Percentiles rank a stretch among this genome's conserved stretches.
Conservation (phyloP, 2,113 vertebrate genomes). For the Ophthalmolycus amberensis region DNA sequence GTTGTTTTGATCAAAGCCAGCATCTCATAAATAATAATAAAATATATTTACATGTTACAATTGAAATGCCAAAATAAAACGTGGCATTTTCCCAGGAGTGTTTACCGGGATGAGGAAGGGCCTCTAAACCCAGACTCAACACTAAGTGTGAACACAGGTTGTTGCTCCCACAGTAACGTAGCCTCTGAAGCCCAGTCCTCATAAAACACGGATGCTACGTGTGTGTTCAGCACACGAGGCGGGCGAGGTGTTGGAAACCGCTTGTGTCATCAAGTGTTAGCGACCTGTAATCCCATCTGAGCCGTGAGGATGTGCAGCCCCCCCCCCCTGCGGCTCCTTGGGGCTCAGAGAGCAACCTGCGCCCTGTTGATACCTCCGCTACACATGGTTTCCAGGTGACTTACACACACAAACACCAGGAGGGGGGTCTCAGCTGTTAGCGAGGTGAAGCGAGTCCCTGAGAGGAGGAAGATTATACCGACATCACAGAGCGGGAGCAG, state of each 20-base stretch:
- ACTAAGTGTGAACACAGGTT: constrained; percentile 4
- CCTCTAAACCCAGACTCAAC: no score
- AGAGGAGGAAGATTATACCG: constrained; percentile 31
- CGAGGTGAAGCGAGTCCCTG: constrained; percentile 53
- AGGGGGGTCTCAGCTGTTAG: constrained; percentile 70
- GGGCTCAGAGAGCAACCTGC: constrained; percentile 69
- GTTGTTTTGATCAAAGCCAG: no score
- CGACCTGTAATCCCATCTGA: constrained; percentile 81
- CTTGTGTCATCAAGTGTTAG: constrained; percentile 77
- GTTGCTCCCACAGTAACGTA: not conserved
- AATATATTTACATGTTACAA: not conserved
- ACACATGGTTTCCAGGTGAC: constrained; percentile 75
- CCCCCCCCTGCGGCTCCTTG: constrained; percentile 21
- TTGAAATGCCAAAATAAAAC: not conserved
- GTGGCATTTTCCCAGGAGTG: not conserved
- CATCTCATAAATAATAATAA: not conserved
- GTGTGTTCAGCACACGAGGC: constrained; percentile 57
- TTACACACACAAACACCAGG: constrained; percentile 64
- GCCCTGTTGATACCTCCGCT: constrained; percentile 62
- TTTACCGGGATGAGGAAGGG: not conserved
- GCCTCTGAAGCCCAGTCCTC: constrained; percentile 3
- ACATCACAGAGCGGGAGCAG: constrained; percentile 58
- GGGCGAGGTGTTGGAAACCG: constrained; percentile 72
- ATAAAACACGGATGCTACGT: constrained; percentile 18
- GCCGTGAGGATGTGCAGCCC: constrained; percentile 46